Percentiles rank a stretch among this genome's conserved stretches.
Conservation (phyloP, 1,140 invertebrate species). For the Scylla paramamosain region DNA sequence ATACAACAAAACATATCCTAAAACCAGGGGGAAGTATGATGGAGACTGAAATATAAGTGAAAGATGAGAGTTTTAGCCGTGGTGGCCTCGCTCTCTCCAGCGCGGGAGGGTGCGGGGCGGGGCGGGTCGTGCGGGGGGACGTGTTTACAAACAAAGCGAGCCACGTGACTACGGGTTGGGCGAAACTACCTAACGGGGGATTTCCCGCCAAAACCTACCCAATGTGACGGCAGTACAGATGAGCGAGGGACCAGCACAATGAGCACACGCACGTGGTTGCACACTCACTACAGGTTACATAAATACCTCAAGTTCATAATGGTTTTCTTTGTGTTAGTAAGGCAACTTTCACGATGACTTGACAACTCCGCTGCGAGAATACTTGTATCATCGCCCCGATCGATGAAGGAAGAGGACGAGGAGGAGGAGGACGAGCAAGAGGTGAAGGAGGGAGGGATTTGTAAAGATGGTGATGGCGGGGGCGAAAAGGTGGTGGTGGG, state of each 20-base stretch:
- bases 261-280: neutral
- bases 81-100: constrained; percentile 68
- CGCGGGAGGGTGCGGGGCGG: neutral
- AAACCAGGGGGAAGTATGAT: neutral
- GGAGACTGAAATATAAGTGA: too few species aligned
- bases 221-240: neutral
- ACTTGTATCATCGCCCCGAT: neutral
- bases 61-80: neutral
- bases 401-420: neutral
- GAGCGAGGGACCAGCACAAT: neutral
- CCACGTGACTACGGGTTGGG: constrained; percentile 66
- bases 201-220: constrained; percentile 61
- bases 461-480: neutral
- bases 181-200: constrained; percentile 31
- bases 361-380: neutral
- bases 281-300: neutral
- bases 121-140: constrained; percentile 28
- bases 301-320: neutral
- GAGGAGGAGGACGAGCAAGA: neutral
- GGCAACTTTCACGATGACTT: neutral
- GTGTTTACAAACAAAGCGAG: constrained; percentile 74
- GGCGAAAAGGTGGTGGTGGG: neutral
- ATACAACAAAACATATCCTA: neutral
- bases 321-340: neutral
- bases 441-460: too few species aligned